Percentiles rank a stretch among this genome's conserved stretches.
phyloP scores from a whole-genome alignment of 2,113 vertebrate species.

The Nothocercus nigrocapillus region DNA sequence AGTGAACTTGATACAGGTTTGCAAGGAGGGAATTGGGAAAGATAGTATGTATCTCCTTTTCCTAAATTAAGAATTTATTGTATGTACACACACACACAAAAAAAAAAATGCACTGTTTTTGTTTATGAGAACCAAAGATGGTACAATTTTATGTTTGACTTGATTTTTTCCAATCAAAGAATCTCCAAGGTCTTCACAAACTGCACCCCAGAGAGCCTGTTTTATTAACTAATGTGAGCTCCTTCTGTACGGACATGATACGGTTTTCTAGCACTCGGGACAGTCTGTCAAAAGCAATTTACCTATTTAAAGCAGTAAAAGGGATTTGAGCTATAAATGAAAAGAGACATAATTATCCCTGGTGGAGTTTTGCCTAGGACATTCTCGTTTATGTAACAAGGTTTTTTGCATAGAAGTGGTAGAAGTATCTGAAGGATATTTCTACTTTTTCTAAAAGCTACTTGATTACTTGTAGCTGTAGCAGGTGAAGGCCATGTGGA shows the following conservation, averaged over 20 bases:
- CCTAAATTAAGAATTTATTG: neutral
- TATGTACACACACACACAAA: neutral
- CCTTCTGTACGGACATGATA: fast-evolving
- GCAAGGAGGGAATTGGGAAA: fast-evolving
- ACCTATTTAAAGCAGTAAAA: neutral
- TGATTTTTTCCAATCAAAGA: neutral
- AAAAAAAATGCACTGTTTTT: neutral
- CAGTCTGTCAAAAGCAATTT: neutral
- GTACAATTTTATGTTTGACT: neutral
- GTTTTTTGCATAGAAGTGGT: neutral
- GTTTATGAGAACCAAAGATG: neutral
- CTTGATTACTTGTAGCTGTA: neutral
- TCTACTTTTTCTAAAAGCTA: neutral
- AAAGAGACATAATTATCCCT: neutral
- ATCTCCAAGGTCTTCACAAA: neutral
- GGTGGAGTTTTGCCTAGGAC: neutral
- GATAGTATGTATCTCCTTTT: neutral
- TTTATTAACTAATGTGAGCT: neutral
- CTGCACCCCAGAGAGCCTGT: neutral
- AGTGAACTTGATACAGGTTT: neutral
- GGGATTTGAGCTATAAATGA: neutral
- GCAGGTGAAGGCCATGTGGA: too few species aligned
- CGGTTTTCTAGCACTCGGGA: neutral
- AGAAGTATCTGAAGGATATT: neutral
- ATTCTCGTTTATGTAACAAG: neutral